Evolutionary conservation across 1,140 invertebrate genomes (phyloP), one percentile per base, ranked within the genome.

Genomic region (Pissodes strobi): DNA sequence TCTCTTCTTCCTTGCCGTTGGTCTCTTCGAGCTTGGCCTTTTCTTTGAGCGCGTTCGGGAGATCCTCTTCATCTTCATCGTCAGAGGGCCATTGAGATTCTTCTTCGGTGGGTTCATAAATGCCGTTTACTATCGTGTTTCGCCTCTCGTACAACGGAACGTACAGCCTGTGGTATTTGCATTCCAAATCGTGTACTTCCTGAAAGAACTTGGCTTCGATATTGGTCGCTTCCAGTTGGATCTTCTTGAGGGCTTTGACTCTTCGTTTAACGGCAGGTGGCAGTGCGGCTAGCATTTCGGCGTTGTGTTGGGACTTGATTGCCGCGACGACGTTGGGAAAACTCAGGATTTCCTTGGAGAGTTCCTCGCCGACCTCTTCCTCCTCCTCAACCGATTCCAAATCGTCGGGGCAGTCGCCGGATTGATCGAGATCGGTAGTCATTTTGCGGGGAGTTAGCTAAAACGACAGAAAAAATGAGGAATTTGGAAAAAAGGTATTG

Each of bases 151-250:
- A 92, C 45, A 93, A 77, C 0, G 90, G 88, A 51, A 86, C 84
- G 74, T 95, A 98, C 68, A 90, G 79, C 69, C 88, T 84, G 27
- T 93, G 88, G 78, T 96, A 98, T 80, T 93, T 92, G 78, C 90
- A 90, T 81, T 99, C 97, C 15, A 99, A 82, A 19, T 88, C 86
- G 78, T 98, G 96, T 21, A 99, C 88, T 76, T 98, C 95, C 72
- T 93, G 87, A 76, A 96, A 98, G 80, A 98, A 99, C 74, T 95
- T 88, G 1, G 93, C 89, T 80, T 99, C 96, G 37, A 97, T 85
- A 70, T 94, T 87, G 1, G 93, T 90, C 27, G 89, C 86, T 66
- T 94, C 86, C 64, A 95, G 80, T 78, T 99, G 97, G 2, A 98
- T 76, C 73, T 95, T 93, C 78, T 98, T 97, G 43, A 99, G 80